Evolutionary conservation across 2,113 vertebrate genomes (phyloP), one percentile per base, ranked within the genome.

Genomic region (Neogobius melanostomus): DNA sequence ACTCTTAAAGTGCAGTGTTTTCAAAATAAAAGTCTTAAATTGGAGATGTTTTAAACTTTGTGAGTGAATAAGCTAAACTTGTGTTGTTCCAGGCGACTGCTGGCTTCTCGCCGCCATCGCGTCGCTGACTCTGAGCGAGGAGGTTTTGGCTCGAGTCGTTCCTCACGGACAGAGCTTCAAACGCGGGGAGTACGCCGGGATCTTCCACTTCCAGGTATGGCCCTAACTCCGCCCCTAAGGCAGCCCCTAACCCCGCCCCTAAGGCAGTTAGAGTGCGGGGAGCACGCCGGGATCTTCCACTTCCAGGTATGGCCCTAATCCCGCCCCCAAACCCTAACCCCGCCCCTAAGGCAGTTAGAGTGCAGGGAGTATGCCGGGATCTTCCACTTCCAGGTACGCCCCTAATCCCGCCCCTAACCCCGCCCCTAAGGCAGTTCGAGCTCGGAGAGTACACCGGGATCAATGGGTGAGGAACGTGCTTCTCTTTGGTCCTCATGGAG

Each of bases 11-110:
- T n/a, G n/a, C n/a, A n/a, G n/a, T n/a, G 53, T 70, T 47, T 76
- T 15, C 28, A 28, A 28, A 28, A 28, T 28, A 28, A 28, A 28
- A 28, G 28, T 8, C 0, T 69, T n/a, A n/a, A n/a, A n/a, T n/a
- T n/a, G n/a, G n/a, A n/a, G n/a, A n/a, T n/a, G n/a, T n/a, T n/a
- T n/a, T n/a, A n/a, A n/a, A n/a, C n/a, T n/a, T n/a, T n/a, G n/a
- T n/a, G n/a, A n/a, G n/a, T n/a, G n/a, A n/a, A n/a, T n/a, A n/a
- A n/a, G n/a, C n/a, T n/a, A n/a, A n/a, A n/a, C n/a, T n/a, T n/a
- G n/a, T n/a, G n/a, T n/a, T n/a, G 28, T 64, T 8, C 8, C 63
- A 95, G 95, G 93, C 0, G 94, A 95, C 83, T 95, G 94, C 80
- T 95, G 94, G 95, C 87, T 97, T 57, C 88, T 84, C 0, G 76